Evolutionary conservation across 2,797 vertebrate genomes (phyloP).

Genomic region (Diplodus sargus): DNA sequence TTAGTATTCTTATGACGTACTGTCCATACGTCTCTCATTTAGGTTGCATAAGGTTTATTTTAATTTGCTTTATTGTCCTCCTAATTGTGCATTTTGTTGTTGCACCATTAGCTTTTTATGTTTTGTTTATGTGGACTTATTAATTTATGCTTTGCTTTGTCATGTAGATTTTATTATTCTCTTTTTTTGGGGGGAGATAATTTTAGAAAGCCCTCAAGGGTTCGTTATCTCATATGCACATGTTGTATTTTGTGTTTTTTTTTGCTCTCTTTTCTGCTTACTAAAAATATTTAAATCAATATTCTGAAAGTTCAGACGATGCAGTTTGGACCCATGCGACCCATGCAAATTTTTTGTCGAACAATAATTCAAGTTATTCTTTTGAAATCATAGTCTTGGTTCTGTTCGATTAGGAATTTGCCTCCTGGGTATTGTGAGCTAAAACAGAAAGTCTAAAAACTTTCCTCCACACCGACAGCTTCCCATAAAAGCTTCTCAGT

Average conservation of each 20-base stretch:
- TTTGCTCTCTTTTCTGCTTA: neutral
- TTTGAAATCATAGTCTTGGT: neutral
- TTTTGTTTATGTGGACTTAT: neutral
- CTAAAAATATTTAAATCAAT: neutral
- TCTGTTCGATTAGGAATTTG: neutral
- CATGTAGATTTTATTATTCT: constrained; percentile 10
- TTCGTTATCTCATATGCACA: constrained; percentile 17
- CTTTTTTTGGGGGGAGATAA: neutral
- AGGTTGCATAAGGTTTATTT: neutral
- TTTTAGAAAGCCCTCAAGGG: constrained; percentile 13
- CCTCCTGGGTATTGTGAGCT: too few relatives aligned
- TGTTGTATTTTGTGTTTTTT: constrained; percentile 1
- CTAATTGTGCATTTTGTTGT: constrained; percentile 17
- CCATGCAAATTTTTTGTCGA: neutral
- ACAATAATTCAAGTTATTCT: neutral
- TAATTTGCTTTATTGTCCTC: neutral
- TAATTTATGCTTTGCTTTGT: neutral
- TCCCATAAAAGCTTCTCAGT: constrained; percentile 7
- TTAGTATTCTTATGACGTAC: too few relatives aligned
- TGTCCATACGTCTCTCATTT: neutral
- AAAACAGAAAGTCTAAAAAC: neutral
- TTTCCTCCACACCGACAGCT: neutral
- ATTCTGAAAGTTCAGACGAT: constrained; percentile 5
- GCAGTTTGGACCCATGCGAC: neutral
- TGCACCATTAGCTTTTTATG: neutral